Evolutionary conservation across 1,140 invertebrate genomes (phyloP), one percentile per base, ranked within the genome.

Genomic region (Magallana ariakensis): DNA sequence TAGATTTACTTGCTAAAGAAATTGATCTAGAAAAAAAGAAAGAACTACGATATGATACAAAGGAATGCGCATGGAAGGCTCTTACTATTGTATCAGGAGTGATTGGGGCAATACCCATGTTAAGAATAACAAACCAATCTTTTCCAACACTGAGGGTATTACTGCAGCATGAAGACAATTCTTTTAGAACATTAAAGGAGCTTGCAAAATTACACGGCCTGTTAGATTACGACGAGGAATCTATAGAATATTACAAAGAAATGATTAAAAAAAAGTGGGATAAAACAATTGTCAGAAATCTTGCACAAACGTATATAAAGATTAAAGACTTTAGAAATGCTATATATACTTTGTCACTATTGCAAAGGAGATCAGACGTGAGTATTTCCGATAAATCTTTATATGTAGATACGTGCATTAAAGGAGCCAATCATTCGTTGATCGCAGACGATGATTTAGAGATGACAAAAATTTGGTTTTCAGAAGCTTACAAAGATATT

Each of bases 61-160:
- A 70, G 26, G 0, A 70, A 22, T 26, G 62, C 62, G 26, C 26
- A 22, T 70, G 62, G 62, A 70, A 70, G 7, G 62, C 62, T 11
- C 10, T 70, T 8, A 10, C 62, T 19, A 11, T 70, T n/a, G 13
- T 70, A 22, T 70, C 62, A 70, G 19, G 62, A n/a, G 19, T 70
- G 19, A 70, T 70, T 70, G 19, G 62, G 19, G 62, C 62, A 9
- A 70, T 70, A 70, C 62, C 62, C 16, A 22, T 19, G 19, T 10
- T 70, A 22, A 26, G 26, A 70, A 22, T 9, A 22, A 26, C 62
- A 11, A 70, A 22, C 19, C 62, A 70, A 8, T 70, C 19, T 11
- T 70, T 70, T 19, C 62, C 62, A 70, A 70, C 62, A 70, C 19
- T 70, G 62, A 70, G 26, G 26, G 26, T n/a, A 9, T 70, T 70